Base-by-base conservation (phyloP, 1,140 invertebrate genomes). In the Trichonephila clavata region DNA sequence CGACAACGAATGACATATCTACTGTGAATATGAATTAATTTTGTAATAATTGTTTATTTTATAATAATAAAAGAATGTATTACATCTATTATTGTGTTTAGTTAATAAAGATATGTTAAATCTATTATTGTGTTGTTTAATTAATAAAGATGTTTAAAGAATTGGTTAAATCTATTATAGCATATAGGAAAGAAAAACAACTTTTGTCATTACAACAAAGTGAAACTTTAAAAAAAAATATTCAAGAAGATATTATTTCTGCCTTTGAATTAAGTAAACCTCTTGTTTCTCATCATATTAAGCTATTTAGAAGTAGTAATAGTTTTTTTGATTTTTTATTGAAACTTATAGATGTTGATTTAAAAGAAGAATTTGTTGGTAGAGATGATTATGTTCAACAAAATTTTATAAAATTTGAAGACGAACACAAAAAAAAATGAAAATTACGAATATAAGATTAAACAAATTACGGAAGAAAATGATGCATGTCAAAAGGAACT, bases 91-190 rank as follows among this genome's bases (percentile, higher is more conserved):
- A 32, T 32, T 32, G 32, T 32, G 32, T 32, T 32, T 32, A 32
- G 2, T 32, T 32, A 32, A 32, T 32, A 32, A 32, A 32, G 32
- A 32, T 32, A 2, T 32, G 1, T 32, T 1, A 18, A 18, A 0
- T n/a, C n/a, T n/a, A n/a, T n/a, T n/a, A 18, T 14, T 63, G 18
- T 20, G 5, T 63, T 63, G 0, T 16, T 63, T 20, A 63, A 2
- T 20, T 63, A 63, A 63, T 63, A 63, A 65, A 65, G 61, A 65
- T 65, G 61, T 65, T 65, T 65, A 65, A 65, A 20, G 61, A 65
- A 20, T 65, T 65, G 2, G 61, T 65, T 2, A 65, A 20, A 20
- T 65, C 61, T 65, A 7, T 65, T 6, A 65, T 65, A 65, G 3
- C 20, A 21, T 65, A 65, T 65, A 16, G n/a, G 8, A 65, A 20